Evolutionary conservation across 2,113 vertebrate species (phyloP).

Genomic region (Acrocephalus arundinaceus): DNA sequence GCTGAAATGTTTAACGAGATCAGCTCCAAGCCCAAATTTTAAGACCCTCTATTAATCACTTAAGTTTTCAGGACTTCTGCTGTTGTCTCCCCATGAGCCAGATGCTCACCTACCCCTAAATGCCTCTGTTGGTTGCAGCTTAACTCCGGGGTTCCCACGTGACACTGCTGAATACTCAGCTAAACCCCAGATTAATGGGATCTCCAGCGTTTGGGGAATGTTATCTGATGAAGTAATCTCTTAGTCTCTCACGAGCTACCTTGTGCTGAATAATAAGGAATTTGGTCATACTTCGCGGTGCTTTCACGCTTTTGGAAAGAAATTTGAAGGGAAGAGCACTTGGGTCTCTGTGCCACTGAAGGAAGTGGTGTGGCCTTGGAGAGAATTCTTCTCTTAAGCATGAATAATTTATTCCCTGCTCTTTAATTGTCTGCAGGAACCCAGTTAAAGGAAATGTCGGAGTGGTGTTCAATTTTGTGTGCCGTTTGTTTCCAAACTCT

Average conservation of each 20-base stretch:
- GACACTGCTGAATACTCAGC: not conserved
- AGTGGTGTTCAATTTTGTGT: not conserved
- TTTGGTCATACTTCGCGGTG: not conserved
- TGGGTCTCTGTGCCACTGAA: not conserved
- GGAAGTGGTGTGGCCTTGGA: not conserved
- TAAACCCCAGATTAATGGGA: slow-evolving; percentile 41
- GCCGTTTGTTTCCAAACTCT: not conserved
- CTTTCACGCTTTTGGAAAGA: not conserved
- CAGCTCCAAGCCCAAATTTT: not conserved
- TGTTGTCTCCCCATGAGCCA: not conserved
- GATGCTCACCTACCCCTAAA: not conserved
- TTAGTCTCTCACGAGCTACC: not conserved
- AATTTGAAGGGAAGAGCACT: not conserved
- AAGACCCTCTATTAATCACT: not conserved
- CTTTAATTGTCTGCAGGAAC: not conserved
- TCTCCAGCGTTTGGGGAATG: not conserved
- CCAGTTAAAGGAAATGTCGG: not conserved
- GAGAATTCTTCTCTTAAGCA: not conserved
- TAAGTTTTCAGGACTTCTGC: not conserved
- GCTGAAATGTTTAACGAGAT: not conserved
- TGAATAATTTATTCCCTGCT: slow-evolving; percentile 17
- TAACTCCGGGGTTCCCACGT: not conserved
- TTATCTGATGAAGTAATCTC: slow-evolving; percentile 24
- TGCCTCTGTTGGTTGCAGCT: not conserved
- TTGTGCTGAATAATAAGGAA: not conserved